A percentile compares a stretch with the other conserved stretches of the same genome.
Evolutionary conservation across 2,113 vertebrate genomes (phyloP).

Genomic region (Cercopithecus mona): DNA sequence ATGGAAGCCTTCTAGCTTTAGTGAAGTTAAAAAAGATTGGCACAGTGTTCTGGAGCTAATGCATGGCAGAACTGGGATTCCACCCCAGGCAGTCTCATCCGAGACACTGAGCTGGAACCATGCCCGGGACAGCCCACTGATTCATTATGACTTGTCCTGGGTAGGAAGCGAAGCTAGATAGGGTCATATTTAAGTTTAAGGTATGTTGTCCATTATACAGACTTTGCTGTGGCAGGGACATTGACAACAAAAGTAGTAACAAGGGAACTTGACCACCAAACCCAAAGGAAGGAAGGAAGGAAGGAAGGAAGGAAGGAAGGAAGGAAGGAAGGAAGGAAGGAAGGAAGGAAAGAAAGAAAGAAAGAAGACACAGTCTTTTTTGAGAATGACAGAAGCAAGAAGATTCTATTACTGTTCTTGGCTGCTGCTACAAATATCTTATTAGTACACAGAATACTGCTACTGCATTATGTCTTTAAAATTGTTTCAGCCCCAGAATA

Average conservation of each 20-base stretch:
- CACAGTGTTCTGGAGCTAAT: not conserved
- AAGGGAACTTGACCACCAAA: not conserved
- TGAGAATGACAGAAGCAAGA: slow-evolving; percentile 16
- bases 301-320: too few species aligned
- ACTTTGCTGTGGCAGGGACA: not conserved
- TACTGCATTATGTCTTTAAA: slow-evolving; percentile 48
- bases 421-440: not conserved
- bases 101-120: not conserved
- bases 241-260: slow-evolving; percentile 9
- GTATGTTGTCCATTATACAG: not conserved
- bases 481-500: not conserved
- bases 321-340: too few species aligned
- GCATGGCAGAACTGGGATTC: not conserved
- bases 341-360: not conserved
- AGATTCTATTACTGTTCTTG: slow-evolving; percentile 47
- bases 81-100: not conserved
- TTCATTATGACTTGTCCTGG: not conserved
- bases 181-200: not conserved
- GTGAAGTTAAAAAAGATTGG: not conserved
- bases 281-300: not conserved
- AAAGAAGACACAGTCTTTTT: not conserved
- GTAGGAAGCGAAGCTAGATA: not conserved
- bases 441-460: slow-evolving; percentile 35
- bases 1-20: not conserved
- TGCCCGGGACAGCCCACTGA: not conserved